Conservation (phyloP, 2,797 vertebrate genomes). For the Smutsia temminckii region DNA sequence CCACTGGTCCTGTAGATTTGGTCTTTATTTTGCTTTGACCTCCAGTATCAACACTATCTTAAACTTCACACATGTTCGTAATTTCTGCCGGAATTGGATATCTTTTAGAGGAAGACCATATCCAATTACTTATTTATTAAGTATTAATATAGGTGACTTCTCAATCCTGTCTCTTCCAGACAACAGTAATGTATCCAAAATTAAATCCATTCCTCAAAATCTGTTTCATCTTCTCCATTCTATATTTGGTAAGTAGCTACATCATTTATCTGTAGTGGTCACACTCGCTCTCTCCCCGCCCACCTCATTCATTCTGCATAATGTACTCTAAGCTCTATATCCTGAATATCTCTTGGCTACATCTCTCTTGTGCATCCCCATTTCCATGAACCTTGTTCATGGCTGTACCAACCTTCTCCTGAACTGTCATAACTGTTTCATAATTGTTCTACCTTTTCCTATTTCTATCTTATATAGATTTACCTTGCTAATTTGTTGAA, state of each 20-base stretch:
- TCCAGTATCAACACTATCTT: background rate
- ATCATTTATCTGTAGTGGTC: background rate
- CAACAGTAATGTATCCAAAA: background rate
- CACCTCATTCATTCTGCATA: background rate
- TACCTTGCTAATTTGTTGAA: background rate
- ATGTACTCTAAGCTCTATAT: background rate
- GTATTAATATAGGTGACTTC: background rate
- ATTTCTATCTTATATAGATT: background rate
- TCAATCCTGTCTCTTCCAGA: background rate
- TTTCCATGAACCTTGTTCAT: background rate
- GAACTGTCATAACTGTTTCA: background rate
- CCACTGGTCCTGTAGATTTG: background rate
- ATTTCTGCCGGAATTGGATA: background rate
- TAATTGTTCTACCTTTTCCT: background rate
- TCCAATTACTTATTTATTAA: background rate
- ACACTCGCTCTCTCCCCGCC: background rate
- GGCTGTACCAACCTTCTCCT: background rate
- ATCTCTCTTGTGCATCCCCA: background rate
- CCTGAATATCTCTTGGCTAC: background rate
- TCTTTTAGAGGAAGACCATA: background rate
- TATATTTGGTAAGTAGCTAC: background rate
- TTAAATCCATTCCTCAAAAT: background rate
- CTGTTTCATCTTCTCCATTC: background rate
- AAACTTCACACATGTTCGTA: background rate
- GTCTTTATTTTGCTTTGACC: background rate